These are phyloP conservation scores for Apus apus DNA, from an alignment of 2,113 vertebrate species.

Conservation along the genomic window DNA sequence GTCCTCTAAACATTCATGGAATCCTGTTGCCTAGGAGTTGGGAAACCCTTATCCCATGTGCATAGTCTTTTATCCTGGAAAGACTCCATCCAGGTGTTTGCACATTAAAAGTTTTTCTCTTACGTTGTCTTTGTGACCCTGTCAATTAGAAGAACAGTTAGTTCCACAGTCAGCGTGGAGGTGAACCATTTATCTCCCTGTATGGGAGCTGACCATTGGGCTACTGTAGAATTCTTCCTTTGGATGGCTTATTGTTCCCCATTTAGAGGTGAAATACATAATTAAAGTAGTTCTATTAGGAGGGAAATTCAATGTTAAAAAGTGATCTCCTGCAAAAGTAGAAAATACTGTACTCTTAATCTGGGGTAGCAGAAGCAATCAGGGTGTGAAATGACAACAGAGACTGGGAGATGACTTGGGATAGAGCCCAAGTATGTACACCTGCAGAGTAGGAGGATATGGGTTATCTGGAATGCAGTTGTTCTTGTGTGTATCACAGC, in stretches of 20 bases:
- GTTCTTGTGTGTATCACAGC: background rate
- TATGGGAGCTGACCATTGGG: background rate
- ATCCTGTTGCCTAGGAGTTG: constrained; percentile 53
- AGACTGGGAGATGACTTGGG: background rate
- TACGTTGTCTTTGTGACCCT: background rate
- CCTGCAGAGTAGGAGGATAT: background rate
- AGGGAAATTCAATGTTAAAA: background rate
- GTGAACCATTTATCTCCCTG: background rate
- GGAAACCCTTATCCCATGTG: background rate
- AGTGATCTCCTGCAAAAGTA: background rate
- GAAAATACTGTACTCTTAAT: background rate
- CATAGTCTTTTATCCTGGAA: background rate
- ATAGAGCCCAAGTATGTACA: background rate
- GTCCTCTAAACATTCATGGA: constrained; percentile 54
- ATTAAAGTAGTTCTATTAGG: background rate
- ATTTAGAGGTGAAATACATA: background rate
- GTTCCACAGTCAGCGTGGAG: background rate
- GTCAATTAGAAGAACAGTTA: background rate
- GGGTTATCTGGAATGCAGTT: background rate
- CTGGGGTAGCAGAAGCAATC: background rate
- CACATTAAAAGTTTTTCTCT: background rate
- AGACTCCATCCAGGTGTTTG: background rate
- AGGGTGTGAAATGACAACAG: background rate
- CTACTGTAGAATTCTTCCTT: background rate
- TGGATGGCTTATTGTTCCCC: background rate